Evolutionary conservation across 2,797 vertebrate genomes (phyloP).

Genomic region (Chelon auratus): DNA sequence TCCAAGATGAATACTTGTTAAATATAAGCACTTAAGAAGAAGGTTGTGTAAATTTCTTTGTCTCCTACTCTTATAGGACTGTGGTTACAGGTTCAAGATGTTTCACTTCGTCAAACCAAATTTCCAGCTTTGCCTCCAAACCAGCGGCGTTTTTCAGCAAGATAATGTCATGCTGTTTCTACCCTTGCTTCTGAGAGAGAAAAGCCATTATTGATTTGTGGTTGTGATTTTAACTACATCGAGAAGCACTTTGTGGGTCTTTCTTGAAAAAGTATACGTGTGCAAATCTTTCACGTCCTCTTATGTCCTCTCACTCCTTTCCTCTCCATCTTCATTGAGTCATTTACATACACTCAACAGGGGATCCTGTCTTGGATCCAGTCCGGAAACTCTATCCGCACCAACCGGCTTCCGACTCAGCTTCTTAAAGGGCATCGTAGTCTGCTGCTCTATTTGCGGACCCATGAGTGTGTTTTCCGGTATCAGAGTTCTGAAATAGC

Average conservation of each 20-base stretch:
- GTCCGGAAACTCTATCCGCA: constrained; percentile 59
- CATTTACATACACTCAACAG: constrained; percentile 47
- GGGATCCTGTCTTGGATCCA: constrained; percentile 51
- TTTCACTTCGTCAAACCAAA: neutral
- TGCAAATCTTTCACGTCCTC: neutral
- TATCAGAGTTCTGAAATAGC: constrained; percentile 68
- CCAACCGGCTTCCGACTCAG: constrained; percentile 28
- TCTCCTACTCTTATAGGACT: neutral
- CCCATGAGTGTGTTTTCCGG: constrained; percentile 49
- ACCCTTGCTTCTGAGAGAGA: neutral
- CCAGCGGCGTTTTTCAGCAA: neutral
- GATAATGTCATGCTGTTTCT: neutral
- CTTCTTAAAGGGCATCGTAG: constrained; percentile 64
- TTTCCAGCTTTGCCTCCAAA: neutral
- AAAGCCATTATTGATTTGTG: neutral
- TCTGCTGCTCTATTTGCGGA: constrained; percentile 65
- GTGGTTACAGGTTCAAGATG: neutral
- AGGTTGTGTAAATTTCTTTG: no score
- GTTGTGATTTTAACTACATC: no score
- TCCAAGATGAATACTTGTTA: neutral
- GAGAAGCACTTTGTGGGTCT: no score
- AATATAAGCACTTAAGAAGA: neutral
- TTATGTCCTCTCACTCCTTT: constrained; percentile 2
- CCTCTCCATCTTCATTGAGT: constrained; percentile 25
- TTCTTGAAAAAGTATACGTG: neutral